A percentile compares a stretch with the other conserved stretches of the same genome.
These are phyloP conservation scores for Chesias legatella DNA, from an alignment of 2,888 invertebrate genomes.

Conservation along the genomic window DNA sequence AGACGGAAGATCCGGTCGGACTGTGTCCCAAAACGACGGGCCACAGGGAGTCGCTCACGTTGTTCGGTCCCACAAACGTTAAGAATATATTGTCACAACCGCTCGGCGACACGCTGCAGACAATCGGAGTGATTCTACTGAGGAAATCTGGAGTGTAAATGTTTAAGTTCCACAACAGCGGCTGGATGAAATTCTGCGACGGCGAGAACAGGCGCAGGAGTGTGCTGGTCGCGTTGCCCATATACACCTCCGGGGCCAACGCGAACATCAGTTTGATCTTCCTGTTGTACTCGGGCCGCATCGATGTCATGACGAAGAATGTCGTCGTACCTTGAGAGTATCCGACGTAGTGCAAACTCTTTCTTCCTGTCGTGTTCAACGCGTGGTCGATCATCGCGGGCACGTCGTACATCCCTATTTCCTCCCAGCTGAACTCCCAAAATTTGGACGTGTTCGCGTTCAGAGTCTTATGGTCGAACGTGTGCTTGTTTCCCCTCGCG, in stretches of 20 bases:
- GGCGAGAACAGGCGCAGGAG: slow-evolving; percentile 51
- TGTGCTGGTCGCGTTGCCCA: slow-evolving; percentile 17
- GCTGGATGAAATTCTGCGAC: slow-evolving; percentile 35
- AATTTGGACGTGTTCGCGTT: slow-evolving; percentile 35
- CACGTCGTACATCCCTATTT: slow-evolving; percentile 86
- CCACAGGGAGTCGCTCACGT: slow-evolving; percentile 67
- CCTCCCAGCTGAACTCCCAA: slow-evolving; percentile 84
- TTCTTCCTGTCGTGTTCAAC: slow-evolving; percentile 62
- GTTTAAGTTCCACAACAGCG: slow-evolving; percentile 38
- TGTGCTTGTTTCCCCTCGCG: slow-evolving; percentile 85
- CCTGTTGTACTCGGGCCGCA: slow-evolving; percentile 75
- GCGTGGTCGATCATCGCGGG: slow-evolving; percentile 86
- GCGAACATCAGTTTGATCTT: slow-evolving; percentile 79
- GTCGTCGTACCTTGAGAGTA: slow-evolving; percentile 85
- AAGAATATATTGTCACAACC: slow-evolving; percentile 47
- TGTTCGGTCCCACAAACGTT: slow-evolving; percentile 44
- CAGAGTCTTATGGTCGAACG: slow-evolving; percentile 41
- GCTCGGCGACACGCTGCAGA: slow-evolving; percentile 40
- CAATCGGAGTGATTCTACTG: slow-evolving; percentile 37
- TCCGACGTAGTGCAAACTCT: slow-evolving; percentile 83
- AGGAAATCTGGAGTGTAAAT: slow-evolving; percentile 42
- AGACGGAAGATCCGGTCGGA: slow-evolving; percentile 79
- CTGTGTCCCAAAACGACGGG: slow-evolving; percentile 81
- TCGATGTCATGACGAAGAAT: slow-evolving; percentile 78
- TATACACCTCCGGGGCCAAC: slow-evolving; percentile 69